Conservation (phyloP, 2,113 vertebrate species). For the Neolamprologus variostigma region DNA sequence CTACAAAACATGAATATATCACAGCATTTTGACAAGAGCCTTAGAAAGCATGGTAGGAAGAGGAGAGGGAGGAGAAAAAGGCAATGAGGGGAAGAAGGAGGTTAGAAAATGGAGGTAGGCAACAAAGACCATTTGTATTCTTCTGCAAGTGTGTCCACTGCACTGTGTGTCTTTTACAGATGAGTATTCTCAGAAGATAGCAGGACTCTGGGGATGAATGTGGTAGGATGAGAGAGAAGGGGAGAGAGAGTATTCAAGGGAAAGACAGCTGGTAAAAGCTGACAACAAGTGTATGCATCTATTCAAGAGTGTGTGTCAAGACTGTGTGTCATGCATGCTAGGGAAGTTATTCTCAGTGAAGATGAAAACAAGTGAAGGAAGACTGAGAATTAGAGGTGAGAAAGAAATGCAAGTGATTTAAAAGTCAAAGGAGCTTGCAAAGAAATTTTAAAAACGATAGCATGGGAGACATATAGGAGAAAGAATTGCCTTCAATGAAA, state of each 20-base stretch:
- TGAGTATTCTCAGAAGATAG: neutral
- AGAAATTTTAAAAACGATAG: neutral
- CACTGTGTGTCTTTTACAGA: neutral
- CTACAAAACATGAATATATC: conserved; percentile 13
- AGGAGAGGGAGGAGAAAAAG: neutral
- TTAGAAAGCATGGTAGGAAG: neutral
- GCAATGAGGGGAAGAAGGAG: neutral
- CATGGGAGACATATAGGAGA: neutral
- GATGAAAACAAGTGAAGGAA: neutral
- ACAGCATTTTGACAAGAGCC: conserved; percentile 9
- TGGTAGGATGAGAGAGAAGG: neutral
- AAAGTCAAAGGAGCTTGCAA: neutral
- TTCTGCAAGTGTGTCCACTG: neutral
- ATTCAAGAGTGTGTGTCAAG: neutral
- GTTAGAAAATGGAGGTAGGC: neutral
- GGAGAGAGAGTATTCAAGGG: neutral
- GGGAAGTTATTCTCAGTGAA: neutral
- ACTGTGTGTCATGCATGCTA: neutral
- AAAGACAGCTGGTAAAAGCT: neutral
- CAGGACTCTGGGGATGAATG: neutral
- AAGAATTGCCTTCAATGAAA: neutral
- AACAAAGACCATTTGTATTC: neutral
- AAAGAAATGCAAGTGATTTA: neutral
- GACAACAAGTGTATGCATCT: neutral
- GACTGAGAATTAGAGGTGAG: neutral